These are phyloP conservation scores for Pleuronectes platessa DNA, from an alignment of 2,113 vertebrate genomes.

Conservation along the genomic window DNA sequence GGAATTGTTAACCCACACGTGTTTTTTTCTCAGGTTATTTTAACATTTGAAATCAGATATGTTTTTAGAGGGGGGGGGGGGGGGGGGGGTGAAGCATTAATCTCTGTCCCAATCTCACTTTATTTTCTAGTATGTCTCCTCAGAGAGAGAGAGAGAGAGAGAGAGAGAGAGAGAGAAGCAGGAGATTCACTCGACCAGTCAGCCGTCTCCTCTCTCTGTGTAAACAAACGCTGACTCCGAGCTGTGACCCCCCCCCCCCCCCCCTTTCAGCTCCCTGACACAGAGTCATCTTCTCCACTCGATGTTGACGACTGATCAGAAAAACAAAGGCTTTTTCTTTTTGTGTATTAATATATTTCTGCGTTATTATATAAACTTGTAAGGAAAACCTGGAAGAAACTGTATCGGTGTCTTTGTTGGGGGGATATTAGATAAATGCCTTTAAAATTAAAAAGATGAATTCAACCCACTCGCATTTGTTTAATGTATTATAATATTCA, in stretches of 20 bases:
- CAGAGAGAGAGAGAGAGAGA: constrained; percentile 11
- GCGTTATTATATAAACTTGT: neutral
- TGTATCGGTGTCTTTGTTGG: neutral
- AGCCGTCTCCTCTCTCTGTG: constrained; percentile 22
- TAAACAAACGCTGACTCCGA: constrained; percentile 53
- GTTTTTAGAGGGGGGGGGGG: no score
- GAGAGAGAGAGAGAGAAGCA: constrained; percentile 5
- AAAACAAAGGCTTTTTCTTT: neutral
- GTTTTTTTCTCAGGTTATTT: no score
- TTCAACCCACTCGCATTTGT: no score
- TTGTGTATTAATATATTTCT: neutral
- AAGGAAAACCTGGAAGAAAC: neutral
- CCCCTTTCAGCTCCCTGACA: constrained; percentile 41
- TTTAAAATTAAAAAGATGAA: no score
- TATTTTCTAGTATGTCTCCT: constrained; percentile 20
- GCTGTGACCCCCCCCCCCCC: constrained; percentile 38
- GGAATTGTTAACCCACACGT: no score
- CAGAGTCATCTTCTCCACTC: constrained; percentile 11
- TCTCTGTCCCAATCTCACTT: constrained; percentile 28
- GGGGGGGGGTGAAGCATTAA: neutral
- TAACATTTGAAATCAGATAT: no score
- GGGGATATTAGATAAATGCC: no score
- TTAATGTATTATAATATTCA: no score
- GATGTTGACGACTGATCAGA: constrained; percentile 26
- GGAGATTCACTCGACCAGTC: neutral